phyloP scores from a whole-genome alignment of 2,888 invertebrate genomes.

The Ferdinandea cuprea region DNA sequence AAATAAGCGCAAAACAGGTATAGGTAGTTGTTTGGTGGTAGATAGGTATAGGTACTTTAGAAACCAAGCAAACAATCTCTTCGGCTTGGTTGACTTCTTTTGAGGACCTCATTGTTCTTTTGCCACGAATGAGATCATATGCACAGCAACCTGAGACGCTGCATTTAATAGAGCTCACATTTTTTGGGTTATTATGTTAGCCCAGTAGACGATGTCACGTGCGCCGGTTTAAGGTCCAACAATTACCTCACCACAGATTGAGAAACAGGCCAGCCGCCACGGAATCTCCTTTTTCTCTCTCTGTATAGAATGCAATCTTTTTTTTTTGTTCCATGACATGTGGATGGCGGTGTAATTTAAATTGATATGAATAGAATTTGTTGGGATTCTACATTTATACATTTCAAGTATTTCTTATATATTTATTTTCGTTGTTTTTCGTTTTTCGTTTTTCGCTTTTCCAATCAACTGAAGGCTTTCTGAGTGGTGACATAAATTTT shows the following conservation, averaged over 20 bases:
- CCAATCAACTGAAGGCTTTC: slow-evolving; percentile 45
- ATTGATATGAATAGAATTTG: slow-evolving; percentile 61
- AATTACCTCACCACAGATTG: slow-evolving; percentile 58
- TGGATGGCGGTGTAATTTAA: slow-evolving; percentile 55
- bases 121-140: slow-evolving; percentile 64
- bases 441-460: background rate
- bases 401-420: slow-evolving; percentile 19
- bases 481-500: slow-evolving; percentile 58
- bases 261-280: slow-evolving; percentile 20
- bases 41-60: background rate
- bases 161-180: slow-evolving; percentile 34
- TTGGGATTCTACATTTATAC: slow-evolving; percentile 35
- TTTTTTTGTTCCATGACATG: slow-evolving; percentile 64
- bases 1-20: slow-evolving; percentile 23
- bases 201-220: slow-evolving; percentile 70
- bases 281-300: slow-evolving; percentile 59
- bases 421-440: no score
- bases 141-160: slow-evolving; percentile 48
- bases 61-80: slow-evolving; percentile 65
- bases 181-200: slow-evolving; percentile 52
- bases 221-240: slow-evolving; percentile 58
- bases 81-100: slow-evolving; percentile 66
- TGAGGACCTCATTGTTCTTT: slow-evolving; percentile 57
- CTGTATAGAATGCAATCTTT: slow-evolving; percentile 38
- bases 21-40: background rate